Base-by-base conservation (phyloP, 2,888 invertebrate genomes). In the Drosophila yooni region DNA sequence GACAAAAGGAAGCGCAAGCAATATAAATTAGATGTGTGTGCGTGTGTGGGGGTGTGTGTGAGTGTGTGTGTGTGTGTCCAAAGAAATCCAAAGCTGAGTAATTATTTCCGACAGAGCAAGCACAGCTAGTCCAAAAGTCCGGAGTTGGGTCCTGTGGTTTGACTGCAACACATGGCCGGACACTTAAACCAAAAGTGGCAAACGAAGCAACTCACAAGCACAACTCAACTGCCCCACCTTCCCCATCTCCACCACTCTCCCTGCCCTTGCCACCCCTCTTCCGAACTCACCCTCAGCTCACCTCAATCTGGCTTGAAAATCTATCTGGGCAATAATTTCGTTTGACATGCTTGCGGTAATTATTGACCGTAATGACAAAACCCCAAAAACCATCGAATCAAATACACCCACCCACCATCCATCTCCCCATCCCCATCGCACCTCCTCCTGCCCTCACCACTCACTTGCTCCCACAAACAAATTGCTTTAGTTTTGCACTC, bases 291-390 rank as follows among this genome's bases (percentile, higher is more conserved):
- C 46, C 46, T 25, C 46, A 25, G 4, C 21, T 46, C 7, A 46
- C 74, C 53, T 60, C 71, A 60, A 43, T 61, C 69, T 67, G 74
- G 57, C 70, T 67, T 53, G 71, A 76, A 82, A 84, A 82, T 75
- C 85, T 89, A 91, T 89, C 90, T 79, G 78, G 88, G 83, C 91
- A 91, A 88, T 91, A 91, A 91, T 91, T 92, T 88, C 82, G 83
- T 87, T 90, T 92, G 91, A 91, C 91, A 92, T 88, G 91, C 89
- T 91, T 92, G 92, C 82, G 89, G 92, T 90, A 90, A 92, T 92
- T 90, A 92, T 91, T 88, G 91, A 87, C 92, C 92, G 87, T 91
- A 91, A 91, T 92, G 86, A 91, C 91, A 91, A 92, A 92, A 83
- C 90, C 83, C 90, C 90, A 69, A 68, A 74, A 82, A 60, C 74